Evolutionary conservation across 2,113 vertebrate genomes (phyloP), one percentile per base, ranked within the genome.

Genomic region (Urocolius indicus): DNA sequence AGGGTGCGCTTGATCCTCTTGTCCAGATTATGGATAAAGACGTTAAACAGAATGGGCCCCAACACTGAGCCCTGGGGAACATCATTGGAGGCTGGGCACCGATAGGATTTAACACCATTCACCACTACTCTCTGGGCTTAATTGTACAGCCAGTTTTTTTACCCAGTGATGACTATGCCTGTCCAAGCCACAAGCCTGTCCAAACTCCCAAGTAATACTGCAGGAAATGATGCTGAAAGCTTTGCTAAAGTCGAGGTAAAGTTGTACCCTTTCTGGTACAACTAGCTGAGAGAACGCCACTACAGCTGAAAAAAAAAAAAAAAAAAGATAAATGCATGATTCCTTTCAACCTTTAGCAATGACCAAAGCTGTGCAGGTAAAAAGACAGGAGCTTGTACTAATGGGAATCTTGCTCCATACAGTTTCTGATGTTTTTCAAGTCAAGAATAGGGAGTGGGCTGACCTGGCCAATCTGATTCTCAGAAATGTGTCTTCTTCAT

Each of bases 91-190:
- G 32, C n/a, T 4, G 2, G 4, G 5, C 10, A 2, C 13, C 46
- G 49, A 6, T 13, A 20, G 24, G 29, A 46, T 79, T 38, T 34
- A 46, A 34, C 17, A 68, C 2, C 6, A 14, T 32, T 63, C 38
- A 30, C 14, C 21, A 27, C 4, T 5, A 20, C 2, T 11, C 11
- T 62, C n/a, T 24, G 19, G 43, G 11, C 18, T 14, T 3, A 2
- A 16, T 6, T 22, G 4, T 24, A 3, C 30, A 54, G 26, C 1
- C 13, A 36, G 5, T 9, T 79, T 82, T 75, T 75, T 57, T 43
- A 69, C 5, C 4, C 24, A 58, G 13, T 0, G 5, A 84, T 58
- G 10, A 9, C 4, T 38, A 23, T 0, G 1, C 5, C 9, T 1
- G 0, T 29, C 15, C 9, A 78, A 43, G 22, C 10, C 8, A 51